Base-by-base conservation (phyloP, 2,888 invertebrate species). In the Phyllotreta cruciferae region DNA sequence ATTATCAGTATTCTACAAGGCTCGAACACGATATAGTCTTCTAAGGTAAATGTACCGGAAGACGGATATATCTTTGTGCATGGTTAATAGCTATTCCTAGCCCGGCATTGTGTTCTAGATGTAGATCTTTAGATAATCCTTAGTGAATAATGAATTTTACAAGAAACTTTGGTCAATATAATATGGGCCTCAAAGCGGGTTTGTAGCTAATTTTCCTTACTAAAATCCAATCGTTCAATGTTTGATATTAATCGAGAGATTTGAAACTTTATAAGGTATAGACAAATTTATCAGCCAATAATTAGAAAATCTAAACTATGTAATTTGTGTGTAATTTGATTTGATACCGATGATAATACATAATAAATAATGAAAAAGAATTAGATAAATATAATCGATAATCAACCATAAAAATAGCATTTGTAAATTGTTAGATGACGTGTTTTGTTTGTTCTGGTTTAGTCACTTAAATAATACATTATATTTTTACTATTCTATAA, bases 41-140 rank as follows among this genome's bases (percentile, higher is more conserved):
- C 77, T 74, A 75, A 77, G 76, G 77, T 74, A 77, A 79, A 78
- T 77, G 77, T 78, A 77, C 77, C 78, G 79, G 79, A 79, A 79
- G 78, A 75, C 77, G 78, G 77, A 78, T 79, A 78, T 79, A 79
- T 79, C 79, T 79, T 77, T 76, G 77, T 78, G 78, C 79, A 78
- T 77, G 79, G 76, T 78, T 79, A 79, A 79, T 79, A 78, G 78
- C 76, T 77, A 77, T 78, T 79, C 73, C 75, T 72, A 70, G 72
- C 71, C 71, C 70, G 73, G 70, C 69, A 73, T 75, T 75, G 75
- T 75, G 72, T 72, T 66, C 57, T 71, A 70, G 69, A 76, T 75
- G 72, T 70, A 74, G 73, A 75, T 73, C 68, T 67, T 53, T 66
- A 71, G 77, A 77, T 77, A 77, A 75, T 69, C 62, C 67, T 66